Percentiles rank a stretch among this genome's conserved stretches.
Evolutionary conservation across 2,797 vertebrate species (phyloP).

Genomic region (Sebastes wilsoni): DNA sequence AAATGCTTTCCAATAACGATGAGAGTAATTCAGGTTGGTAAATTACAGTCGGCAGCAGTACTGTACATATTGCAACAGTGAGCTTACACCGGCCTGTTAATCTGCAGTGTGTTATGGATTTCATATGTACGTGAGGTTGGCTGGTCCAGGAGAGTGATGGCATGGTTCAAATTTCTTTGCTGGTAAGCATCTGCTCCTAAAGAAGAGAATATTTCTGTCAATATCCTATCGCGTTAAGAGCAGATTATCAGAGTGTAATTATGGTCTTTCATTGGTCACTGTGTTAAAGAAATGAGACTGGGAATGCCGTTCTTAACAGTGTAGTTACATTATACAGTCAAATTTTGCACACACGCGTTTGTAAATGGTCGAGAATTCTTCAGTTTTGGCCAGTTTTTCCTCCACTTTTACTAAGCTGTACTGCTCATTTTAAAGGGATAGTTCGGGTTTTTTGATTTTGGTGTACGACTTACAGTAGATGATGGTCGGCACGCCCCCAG

Average conservation of each 20-base stretch:
- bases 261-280: constrained; percentile 17
- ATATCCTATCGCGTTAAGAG: constrained; percentile 10
- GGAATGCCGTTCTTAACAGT: not conserved
- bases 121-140: constrained; percentile 19
- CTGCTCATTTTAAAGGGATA: not conserved
- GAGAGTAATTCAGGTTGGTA: constrained; percentile 57
- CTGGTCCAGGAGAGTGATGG: constrained; percentile 3
- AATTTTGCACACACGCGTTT: not conserved
- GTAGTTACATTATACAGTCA: not conserved
- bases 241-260: constrained; percentile 21
- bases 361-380: not conserved
- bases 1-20: constrained; percentile 67
- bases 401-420: too few relatives aligned
- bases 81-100: constrained; percentile 19
- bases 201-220: constrained; percentile 17
- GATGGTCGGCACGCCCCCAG: too few relatives aligned
- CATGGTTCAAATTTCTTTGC: constrained; percentile 12
- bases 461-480: too few relatives aligned
- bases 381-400: not conserved
- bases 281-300: not conserved
- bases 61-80: not conserved
- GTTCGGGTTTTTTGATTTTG: too few relatives aligned
- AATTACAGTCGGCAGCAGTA: constrained; percentile 51
- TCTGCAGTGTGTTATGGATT: constrained; percentile 41
- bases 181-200: constrained; percentile 3